Evolutionary conservation across 2,888 invertebrate genomes (phyloP).

Genomic region (Drosophila phalerata): DNA sequence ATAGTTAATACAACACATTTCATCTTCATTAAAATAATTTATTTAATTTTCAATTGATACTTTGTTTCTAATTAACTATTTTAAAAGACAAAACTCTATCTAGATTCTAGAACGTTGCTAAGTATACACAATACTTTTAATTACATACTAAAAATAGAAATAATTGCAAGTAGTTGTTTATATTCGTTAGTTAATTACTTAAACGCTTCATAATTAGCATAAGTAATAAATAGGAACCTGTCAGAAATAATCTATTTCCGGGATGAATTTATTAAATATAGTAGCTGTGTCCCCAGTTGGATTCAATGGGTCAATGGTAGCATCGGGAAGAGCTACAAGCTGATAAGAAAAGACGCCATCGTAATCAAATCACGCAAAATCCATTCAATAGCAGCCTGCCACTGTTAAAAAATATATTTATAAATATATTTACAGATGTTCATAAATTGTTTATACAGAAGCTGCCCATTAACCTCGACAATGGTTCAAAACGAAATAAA

Average conservation of each 20-base stretch:
- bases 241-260: conserved; percentile 36
- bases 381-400: conserved; percentile 25
- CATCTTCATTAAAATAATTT: no score
- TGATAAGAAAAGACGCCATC: conserved; percentile 26
- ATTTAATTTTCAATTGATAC: not conserved
- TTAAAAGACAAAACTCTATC: not conserved
- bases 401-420: conserved; percentile 3
- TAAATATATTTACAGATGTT: conserved; percentile 12
- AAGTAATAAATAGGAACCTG: not conserved
- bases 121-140: not conserved
- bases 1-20: no score
- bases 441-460: conserved; percentile 16
- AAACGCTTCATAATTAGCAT: not conserved
- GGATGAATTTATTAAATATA: conserved; percentile 20
- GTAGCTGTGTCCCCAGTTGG: conserved; percentile 1
- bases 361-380: conserved; percentile 33
- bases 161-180: not conserved
- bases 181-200: not conserved
- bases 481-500: conserved; percentile 16
- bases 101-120: not conserved
- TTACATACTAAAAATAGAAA: not conserved
- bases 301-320: conserved; percentile 30
- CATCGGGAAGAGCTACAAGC: conserved; percentile 1
- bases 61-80: not conserved
- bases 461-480: conserved; percentile 45